Percentiles rank a stretch among this genome's conserved stretches.
phyloP scores from a whole-genome alignment of 1,140 invertebrate genomes.

The Helicorthomorpha holstii region DNA sequence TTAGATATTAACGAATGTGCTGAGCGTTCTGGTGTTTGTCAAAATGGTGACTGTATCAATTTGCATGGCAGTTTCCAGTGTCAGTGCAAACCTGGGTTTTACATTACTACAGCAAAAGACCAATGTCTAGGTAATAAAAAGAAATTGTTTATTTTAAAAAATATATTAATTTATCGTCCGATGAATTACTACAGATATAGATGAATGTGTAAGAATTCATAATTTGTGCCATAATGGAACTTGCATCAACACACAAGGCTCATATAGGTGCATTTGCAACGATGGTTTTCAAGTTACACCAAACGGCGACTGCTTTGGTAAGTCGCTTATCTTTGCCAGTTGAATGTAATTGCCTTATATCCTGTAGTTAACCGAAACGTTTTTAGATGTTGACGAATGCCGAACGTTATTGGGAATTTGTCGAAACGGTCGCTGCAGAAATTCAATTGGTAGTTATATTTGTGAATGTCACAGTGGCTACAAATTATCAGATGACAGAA shows the following conservation, averaged over 20 bases:
- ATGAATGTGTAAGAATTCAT: constrained; percentile 51
- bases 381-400: constrained; percentile 67
- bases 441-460: constrained; percentile 59
- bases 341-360: neutral
- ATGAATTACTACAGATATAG: constrained; percentile 33
- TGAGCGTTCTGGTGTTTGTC: constrained; percentile 45
- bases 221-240: constrained; percentile 65
- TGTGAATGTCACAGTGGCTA: constrained; percentile 71
- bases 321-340: constrained; percentile 13
- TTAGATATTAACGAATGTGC: constrained; percentile 53
- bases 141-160: neutral
- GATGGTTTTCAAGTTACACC: constrained; percentile 60
- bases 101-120: constrained; percentile 12
- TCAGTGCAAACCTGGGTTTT: constrained; percentile 23
- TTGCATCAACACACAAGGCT: constrained; percentile 56
- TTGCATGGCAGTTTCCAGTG: constrained; percentile 53
- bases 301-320: constrained; percentile 70
- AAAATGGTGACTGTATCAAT: constrained; percentile 49
- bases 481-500: constrained; percentile 41
- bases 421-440: constrained; percentile 58
- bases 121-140: constrained; percentile 11
- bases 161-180: neutral
- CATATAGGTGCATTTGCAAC: constrained; percentile 61
- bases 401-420: constrained; percentile 59
- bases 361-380: constrained; percentile 1